Base-by-base conservation (phyloP, 2,113 vertebrate species). In the Uria aalge region DNA sequence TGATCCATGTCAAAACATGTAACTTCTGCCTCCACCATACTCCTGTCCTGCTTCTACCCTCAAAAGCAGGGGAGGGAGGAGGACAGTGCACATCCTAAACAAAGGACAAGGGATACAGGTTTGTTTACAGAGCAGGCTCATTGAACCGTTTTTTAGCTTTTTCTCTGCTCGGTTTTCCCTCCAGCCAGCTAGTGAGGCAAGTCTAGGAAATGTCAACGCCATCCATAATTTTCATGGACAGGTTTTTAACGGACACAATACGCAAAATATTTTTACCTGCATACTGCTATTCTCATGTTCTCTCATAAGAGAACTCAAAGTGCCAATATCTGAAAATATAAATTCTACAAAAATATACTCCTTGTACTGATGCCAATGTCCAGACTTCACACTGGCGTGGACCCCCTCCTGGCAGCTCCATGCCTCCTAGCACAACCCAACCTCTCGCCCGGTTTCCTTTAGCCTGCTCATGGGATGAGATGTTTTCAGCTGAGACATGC, bases 261-360 rank as follows among this genome's bases (percentile, higher is more conserved):
- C 19, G 23, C 45, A 73, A 85, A 72, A 38, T 40, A 64, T 41
- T 66, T 82, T 66, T 22, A 69, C 20, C 55, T 50, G 41, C 23
- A 38, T 9, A 21, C 38, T 1, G 0, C 24, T 73, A 9, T 18
- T 60, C 34, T 55, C n/a, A 14, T 0, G 1, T 18, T 79, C 24
- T 40, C 21, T 53, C 53, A 12, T 15, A 69, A n/a, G 26, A 59
- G 36, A 80, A 47, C 56, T 62, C 50, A 11, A 36, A 75, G 57
- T 41, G 17, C 38, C 15, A 74, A 14, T 11, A 64, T 11, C 15
- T 74, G 68, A 69, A 85, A 60, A 74, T 1, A n/a, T 1, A 26
- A 48, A 64, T 40, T 69, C 50, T 69, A 26, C 47, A 30, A 64
- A 76, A 86, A 48, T 14, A 15, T 6, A 32, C 10, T 50, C 26